Evolutionary conservation across 1,140 invertebrate genomes (phyloP), one percentile per base, ranked within the genome.

Genomic region (Cylas formicarius): DNA sequence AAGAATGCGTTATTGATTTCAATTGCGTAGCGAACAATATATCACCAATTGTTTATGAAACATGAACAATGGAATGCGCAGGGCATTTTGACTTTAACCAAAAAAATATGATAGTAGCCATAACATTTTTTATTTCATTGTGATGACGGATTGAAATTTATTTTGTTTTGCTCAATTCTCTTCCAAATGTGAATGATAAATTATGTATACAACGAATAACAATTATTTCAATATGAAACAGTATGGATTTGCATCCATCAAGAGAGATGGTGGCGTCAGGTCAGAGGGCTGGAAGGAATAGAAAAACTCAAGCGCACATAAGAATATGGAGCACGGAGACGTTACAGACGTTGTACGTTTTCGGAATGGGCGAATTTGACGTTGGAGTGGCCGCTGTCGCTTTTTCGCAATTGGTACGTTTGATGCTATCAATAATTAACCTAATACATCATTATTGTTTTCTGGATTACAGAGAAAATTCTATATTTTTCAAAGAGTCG

Each of bases 301-400:
- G 84, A 21, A 84, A 87, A 52, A 84, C 84, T 18, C 84, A 93
- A 70, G 89, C 91, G 1, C 91, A 95, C 61, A 86, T 97, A 6
- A 75, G 91, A 23, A 89, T 97, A 48, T 97, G 92, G 92, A 90
- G 90, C 55, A 88, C 88, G 0, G 86, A 92, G 58, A 92, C 86
- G 13, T 69, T 97, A 39, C 81, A 88, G 58, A 96, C 92, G 0
- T 70, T 95, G 5, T 89, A 91, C 60, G 86, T 95, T 8, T 90
- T 94, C 49, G 86, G 90, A 8, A 88, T 90, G 80, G 85, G 85
- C 0, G 89, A 93, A 61, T 85, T 95, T 60, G 87, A 94, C 56
- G 77, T 86, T 41, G 90, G 90, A 2, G 87, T 95, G 4, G 81
- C 86, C 0, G 88, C 88, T 4, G 76, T 95, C 0, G 86, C 87